Percentiles rank a stretch among this genome's conserved stretches.
Conservation (phyloP, 2,797 vertebrate species). For the Loriculus beryllinus region DNA sequence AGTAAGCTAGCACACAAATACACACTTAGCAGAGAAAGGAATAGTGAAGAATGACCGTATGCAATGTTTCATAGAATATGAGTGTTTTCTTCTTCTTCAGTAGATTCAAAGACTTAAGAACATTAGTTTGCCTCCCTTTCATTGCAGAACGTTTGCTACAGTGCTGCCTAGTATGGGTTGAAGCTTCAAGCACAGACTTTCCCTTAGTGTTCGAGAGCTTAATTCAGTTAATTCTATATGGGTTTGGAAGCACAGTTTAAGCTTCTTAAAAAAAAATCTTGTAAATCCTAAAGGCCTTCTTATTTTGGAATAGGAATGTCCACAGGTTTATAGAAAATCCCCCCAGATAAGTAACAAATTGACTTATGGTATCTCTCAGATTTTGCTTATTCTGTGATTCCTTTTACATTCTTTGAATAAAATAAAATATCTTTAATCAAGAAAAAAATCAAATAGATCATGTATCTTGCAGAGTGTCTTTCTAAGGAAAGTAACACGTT, state of each 20-base stretch:
- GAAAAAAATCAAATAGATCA: not conserved
- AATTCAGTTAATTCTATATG: not conserved
- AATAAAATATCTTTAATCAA: not conserved
- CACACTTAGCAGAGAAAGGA: not conserved
- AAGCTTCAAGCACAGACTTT: not conserved
- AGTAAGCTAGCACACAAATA: not conserved
- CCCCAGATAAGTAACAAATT: not conserved
- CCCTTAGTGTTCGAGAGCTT: not conserved
- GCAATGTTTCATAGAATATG: not conserved
- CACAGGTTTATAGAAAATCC: not conserved
- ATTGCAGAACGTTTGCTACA: not conserved
- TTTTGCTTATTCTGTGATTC: slow-evolving; percentile 4
- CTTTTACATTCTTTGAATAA: not conserved
- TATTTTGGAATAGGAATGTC: not conserved
- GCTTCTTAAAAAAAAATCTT: not conserved
- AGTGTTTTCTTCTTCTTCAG: not conserved
- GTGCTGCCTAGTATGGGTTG: not conserved
- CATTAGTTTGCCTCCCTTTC: not conserved
- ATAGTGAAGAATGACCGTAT: not conserved
- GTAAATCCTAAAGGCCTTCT: not conserved
- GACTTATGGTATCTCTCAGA: not conserved
- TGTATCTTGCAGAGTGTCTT: not conserved
- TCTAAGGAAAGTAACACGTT: not conserved
- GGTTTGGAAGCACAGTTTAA: not conserved
- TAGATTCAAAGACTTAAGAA: not conserved